Evolutionary conservation across 2,113 vertebrate genomes (phyloP).

Genomic region (Sylvilagus bachmani): DNA sequence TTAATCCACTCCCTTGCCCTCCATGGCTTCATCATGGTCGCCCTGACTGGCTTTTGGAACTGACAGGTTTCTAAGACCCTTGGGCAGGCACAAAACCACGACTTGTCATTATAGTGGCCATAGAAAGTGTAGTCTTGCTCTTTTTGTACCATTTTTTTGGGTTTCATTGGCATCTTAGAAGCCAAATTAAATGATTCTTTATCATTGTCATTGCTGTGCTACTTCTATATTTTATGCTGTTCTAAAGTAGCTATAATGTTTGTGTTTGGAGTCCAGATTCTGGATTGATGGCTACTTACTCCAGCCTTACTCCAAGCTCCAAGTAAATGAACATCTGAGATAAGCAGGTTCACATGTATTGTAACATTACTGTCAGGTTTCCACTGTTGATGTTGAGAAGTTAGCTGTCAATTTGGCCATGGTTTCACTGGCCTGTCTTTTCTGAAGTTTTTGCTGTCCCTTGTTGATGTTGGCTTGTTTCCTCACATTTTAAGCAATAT

Average conservation of each 20-base stretch:
- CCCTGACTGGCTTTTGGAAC: not conserved
- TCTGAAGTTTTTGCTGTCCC: not conserved
- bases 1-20: not conserved
- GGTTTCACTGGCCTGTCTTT: not conserved
- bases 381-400: not conserved
- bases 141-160: not conserved
- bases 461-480: not conserved
- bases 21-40: not conserved
- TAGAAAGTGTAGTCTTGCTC: not conserved
- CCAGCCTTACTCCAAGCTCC: not conserved
- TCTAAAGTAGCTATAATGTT: not conserved
- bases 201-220: not conserved
- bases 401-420: not conserved
- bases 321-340: not conserved
- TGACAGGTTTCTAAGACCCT: not conserved
- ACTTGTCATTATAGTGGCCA: not conserved
- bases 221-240: not conserved
- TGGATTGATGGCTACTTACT: not conserved
- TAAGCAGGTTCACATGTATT: not conserved
- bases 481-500: not conserved
- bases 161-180: conserved; percentile 19
- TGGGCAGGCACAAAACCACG: not conserved
- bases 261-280: not conserved
- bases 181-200: not conserved
- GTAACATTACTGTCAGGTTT: not conserved